These are phyloP conservation scores for Streblospio benedicti DNA, from an alignment of 1,140 invertebrate genomes.

Conservation along the genomic window DNA sequence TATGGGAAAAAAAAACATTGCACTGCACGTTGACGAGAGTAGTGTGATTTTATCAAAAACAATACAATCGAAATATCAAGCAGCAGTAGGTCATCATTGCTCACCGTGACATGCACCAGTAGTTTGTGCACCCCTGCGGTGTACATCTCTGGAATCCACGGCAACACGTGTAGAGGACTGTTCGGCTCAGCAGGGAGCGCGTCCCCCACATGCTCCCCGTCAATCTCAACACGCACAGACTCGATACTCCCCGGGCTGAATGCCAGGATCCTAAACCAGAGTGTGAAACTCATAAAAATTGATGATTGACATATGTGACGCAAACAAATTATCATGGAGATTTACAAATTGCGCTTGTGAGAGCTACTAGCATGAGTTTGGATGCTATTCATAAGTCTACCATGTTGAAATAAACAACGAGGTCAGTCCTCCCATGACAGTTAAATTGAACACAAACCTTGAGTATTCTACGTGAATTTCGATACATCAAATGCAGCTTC, in stretches of 20 bases:
- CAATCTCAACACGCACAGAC: constrained; percentile 55
- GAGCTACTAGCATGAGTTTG: too few relatives aligned
- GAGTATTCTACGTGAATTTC: too few relatives aligned
- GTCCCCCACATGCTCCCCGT: constrained; percentile 56
- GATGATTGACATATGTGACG: too few relatives aligned
- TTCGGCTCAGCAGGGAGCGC: constrained; percentile 51
- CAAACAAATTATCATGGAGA: too few relatives aligned
- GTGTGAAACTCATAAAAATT: not conserved
- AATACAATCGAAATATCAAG: not conserved
- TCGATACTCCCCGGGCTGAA: constrained; percentile 62
- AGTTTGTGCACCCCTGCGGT: constrained; percentile 57
- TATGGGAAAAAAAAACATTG: too few relatives aligned
- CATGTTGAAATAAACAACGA: not conserved
- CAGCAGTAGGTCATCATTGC: not conserved
- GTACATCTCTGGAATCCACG: constrained; percentile 64
- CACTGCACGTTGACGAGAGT: too few relatives aligned
- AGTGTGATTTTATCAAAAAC: too few relatives aligned
- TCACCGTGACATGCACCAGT: not conserved
- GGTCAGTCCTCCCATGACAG: too few relatives aligned
- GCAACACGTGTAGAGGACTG: constrained; percentile 62
- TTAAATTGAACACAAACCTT: too few relatives aligned
- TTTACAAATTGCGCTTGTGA: too few relatives aligned
- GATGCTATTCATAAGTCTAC: not conserved
- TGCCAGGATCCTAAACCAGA: constrained; percentile 38
- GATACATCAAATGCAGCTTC: too few relatives aligned